A percentile compares a stretch with the other conserved stretches of the same genome.
Evolutionary conservation across 1,140 invertebrate genomes (phyloP).

Genomic region (Drosophila arizonae): DNA sequence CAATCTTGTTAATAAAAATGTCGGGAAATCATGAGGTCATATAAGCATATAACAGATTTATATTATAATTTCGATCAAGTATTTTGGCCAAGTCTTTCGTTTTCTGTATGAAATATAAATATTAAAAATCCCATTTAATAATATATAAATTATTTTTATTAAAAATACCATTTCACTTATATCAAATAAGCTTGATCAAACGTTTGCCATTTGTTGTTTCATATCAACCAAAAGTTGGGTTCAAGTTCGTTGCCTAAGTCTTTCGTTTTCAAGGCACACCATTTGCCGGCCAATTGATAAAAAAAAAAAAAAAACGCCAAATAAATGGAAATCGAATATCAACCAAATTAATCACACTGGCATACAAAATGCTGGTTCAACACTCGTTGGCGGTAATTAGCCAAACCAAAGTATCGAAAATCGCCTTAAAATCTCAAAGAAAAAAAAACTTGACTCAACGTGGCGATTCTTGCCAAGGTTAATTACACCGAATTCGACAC

Average conservation of each 20-base stretch:
- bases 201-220: background rate
- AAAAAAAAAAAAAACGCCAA: background rate
- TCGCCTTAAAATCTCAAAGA: conserved; percentile 37
- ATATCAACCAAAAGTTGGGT: background rate
- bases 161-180: background rate
- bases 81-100: conserved; percentile 49
- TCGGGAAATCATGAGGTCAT: too few species aligned
- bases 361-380: conserved; percentile 23
- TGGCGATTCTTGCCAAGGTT: conserved; percentile 40
- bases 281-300: conserved; percentile 6
- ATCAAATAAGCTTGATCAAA: background rate
- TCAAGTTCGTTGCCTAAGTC: conserved; percentile 66
- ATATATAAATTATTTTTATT: conserved; percentile 5
- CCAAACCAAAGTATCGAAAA: conserved; percentile 39
- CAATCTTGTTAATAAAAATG: background rate
- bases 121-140: background rate
- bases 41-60: too few species aligned
- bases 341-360: conserved; percentile 17
- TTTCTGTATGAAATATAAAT: too few species aligned
- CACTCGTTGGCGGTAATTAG: conserved; percentile 31
- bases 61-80: conserved; percentile 34
- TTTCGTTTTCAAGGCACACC: conserved; percentile 45
- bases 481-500: conserved; percentile 37
- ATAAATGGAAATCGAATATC: conserved; percentile 3
- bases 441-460: background rate